Evolutionary conservation across 2,888 invertebrate species (phyloP), one percentile per base, ranked within the genome.

Genomic region (Pristionchus fissidentatus): DNA sequence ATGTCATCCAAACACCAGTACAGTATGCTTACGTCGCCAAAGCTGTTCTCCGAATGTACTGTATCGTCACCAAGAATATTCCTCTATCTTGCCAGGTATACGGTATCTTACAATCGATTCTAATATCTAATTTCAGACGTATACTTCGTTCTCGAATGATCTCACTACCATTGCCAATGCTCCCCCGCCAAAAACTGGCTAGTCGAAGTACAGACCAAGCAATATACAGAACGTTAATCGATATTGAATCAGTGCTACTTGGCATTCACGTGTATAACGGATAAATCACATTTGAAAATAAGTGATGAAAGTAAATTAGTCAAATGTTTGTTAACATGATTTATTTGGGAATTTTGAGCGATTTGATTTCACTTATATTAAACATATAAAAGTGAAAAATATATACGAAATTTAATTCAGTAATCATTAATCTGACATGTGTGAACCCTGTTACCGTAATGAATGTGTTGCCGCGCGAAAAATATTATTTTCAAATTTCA

Each of bases 1-100:
- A 83, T 19, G 73, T 84, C 13, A 81, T 87, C 57, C 86, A 87
- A 41, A 87, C 86, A 3, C 86, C 86, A n/a, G 78, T 85, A 41
- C 70, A 70, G 70, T 70, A 70, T 32, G 70, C 70, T 15, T 70
- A 70, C 26, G 70, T 70, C 41, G 70, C 70, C 26, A 70, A 70
- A 19, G 70, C 70, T 70, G 70, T 70, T 26, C 70, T 70, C 26
- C 38, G 70, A 1, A 70, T 70, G 70, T 70, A 41, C 70, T 70
- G 70, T 41, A 70, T 70, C 70, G 41, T 70, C 4, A 70, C 70
- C n/a, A 70, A 70, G 70, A 70, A 70, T 41, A 70, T n/a, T 70
- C 70, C 70, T 4, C 15, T 70, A 26, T 70, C 70, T n/a, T n/a
- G 38, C 43, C 70, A 70, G 70, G 70, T 70, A 70, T 38, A 66